phyloP scores from a whole-genome alignment of 2,113 vertebrate species.

The Arvicanthis niloticus region DNA sequence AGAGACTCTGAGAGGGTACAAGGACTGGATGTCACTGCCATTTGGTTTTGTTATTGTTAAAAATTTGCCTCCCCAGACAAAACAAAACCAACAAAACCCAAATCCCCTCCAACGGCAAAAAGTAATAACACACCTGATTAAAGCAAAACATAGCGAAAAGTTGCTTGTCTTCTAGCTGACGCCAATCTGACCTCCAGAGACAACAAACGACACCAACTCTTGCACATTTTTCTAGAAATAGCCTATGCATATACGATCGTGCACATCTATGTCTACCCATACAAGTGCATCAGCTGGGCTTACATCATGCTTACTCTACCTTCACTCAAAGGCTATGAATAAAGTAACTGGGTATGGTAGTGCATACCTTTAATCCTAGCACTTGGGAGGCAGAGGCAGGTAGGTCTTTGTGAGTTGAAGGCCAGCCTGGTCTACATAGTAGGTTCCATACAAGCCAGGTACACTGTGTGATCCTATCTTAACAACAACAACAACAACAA shows the following conservation, averaged over 20 bases:
- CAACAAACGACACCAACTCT: neutral
- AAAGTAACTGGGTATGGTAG: neutral
- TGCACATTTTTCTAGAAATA: neutral
- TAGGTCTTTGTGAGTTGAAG: neutral
- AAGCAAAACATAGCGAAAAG: neutral
- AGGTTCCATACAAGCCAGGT: neutral
- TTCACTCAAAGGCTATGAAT: neutral
- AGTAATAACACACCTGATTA: neutral
- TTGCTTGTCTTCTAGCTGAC: neutral
- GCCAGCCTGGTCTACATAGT: neutral
- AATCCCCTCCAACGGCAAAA: constrained; percentile 14
- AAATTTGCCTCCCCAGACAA: constrained; percentile 16
- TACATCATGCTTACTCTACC: neutral
- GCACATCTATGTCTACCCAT: neutral
- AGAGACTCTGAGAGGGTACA: neutral
- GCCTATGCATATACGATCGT: too few relatives aligned
- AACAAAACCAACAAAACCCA: constrained; percentile 17
- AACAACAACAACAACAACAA: neutral
- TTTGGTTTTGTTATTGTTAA: constrained; percentile 49
- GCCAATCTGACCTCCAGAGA: neutral
- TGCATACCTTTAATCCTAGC: neutral
- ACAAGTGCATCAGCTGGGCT: neutral
- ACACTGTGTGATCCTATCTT: neutral
- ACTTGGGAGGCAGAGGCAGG: neutral
- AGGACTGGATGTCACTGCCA: neutral